Evolutionary conservation across 2,888 invertebrate species (phyloP), one percentile per base, ranked within the genome.

Genomic region (Hydropsyche betteni): DNA sequence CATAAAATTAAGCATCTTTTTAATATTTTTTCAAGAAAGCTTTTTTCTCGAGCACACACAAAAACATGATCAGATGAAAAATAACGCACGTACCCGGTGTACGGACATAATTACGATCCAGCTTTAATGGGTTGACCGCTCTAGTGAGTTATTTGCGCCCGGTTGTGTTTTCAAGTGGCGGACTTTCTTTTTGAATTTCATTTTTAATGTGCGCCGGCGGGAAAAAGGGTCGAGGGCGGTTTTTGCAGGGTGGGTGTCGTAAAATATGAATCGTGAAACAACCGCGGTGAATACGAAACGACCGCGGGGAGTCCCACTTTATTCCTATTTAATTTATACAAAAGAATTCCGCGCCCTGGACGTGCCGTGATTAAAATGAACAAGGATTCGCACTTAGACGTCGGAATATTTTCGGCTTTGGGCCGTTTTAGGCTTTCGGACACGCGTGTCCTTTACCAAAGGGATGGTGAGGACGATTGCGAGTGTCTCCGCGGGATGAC

Each of bases 361-460:
- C 69, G 71, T 77, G 76, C 68, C 68, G 38, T 77, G 77, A 77
- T 77, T 75, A 77, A 75, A 76, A 73, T 64, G 78, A 75, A 78
- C 78, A 78, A 76, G 78, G 73, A 73, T 78, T 78, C 75, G 76
- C 78, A 78, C 78, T 78, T 77, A 77, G 77, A 77, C 58, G 34
- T 16, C 51, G 61, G 74, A 68, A 61, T 71, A 71, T 71, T 71
- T 71, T 71, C 24, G 71, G 53, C 71, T 71, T 71, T 61, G 7
- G 24, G 70, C 16, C 44, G 36, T 68, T 50, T 64, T 74, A 52
- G 51, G n/a, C 53, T 16, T 53, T 58, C 24, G 24, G 58, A 24
- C 58, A 44, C 44, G 44, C 10, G 10, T 44, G 44, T 24, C 24
- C 24, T 24, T 24, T 2, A 24, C 24, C 24, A 24, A 24, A 24